Percentiles rank a stretch among this genome's conserved stretches.
phyloP scores from a whole-genome alignment of 2,888 invertebrate genomes.

The Andrena bucephala region DNA sequence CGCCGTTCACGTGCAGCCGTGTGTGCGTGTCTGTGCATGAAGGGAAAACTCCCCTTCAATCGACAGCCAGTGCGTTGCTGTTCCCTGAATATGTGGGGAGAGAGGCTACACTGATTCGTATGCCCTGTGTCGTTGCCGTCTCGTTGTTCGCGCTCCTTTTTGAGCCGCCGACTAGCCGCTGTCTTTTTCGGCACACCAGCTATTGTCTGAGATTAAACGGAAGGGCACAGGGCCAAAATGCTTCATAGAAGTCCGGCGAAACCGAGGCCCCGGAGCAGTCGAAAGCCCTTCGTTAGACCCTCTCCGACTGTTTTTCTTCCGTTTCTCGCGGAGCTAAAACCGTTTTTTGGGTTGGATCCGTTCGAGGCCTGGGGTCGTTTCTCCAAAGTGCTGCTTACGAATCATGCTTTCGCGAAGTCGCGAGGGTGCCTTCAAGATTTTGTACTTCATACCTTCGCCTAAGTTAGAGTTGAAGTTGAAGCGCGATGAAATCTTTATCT shows the following conservation, averaged over 20 bases:
- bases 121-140: conserved; percentile 22
- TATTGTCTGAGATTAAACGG: conserved; percentile 68
- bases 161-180: conserved; percentile 15
- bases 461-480: conserved; percentile 1
- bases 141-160: conserved; percentile 37
- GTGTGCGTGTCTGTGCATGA: conserved; percentile 19
- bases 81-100: conserved; percentile 9
- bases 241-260: conserved; percentile 46
- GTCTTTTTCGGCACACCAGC: conserved; percentile 43
- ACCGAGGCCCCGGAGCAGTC: conserved; percentile 28
- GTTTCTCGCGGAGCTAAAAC: conserved; percentile 3
- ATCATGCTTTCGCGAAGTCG: conserved; percentile 32
- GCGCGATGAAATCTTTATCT: conserved; percentile 24
- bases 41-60: conserved; percentile 56
- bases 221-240: conserved; percentile 57
- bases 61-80: conserved; percentile 29
- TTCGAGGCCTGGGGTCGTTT: conserved; percentile 24
- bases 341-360: conserved; percentile 3
- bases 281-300: conserved; percentile 59
- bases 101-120: conserved; percentile 23
- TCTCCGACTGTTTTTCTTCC: conserved; percentile 14
- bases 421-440: background rate
- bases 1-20: background rate
- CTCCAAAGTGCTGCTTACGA: conserved; percentile 5
- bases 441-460: background rate